Base-by-base conservation (phyloP, 92 coral and sea anemone genomes). In the Plumapathes pennacea region DNA sequence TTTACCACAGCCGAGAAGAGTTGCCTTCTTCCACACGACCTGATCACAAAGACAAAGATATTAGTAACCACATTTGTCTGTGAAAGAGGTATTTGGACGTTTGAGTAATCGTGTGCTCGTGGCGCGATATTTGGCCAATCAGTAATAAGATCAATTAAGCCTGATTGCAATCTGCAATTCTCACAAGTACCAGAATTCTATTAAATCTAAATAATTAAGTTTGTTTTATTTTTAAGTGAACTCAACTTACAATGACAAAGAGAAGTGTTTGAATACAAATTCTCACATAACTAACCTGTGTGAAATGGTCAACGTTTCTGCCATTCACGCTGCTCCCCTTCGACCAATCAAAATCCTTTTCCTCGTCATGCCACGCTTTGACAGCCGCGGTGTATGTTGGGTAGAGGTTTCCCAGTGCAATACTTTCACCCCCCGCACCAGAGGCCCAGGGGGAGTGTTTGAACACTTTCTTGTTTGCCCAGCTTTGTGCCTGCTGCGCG, bases 301-400 rank as follows among this genome's bases (percentile, higher is more conserved):
- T 83, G 38, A 87, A 87, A 50, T 87, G 96, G 31, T 54, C 76
- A 24, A 78, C 81, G 26, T 56, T 81, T 38, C 61, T 67, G 4
- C 67, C 85, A 13, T 65, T 47, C n/a, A 50, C 64, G 13, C 67
- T 50, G 28, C 38, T 46, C 5, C 83, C 83, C 27, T 62, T 77
- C 3, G 71, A 37, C 96, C 96, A 87, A 72, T 87, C 83, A 59
- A 69, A 69, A 69, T 87, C 85, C 62, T 73, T 83, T 71, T 83
- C 96, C 38, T 87, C 96, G 39, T 87, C 96, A 45, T 87, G 96
- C 96, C 96, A 87, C 31, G 96, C 96, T 54, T 87, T 87, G 13
- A 87, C 76, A 3, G 96, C 96, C 28, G 96, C 90, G 6, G 90
- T 87, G 74, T 83, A 87, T 25, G 90, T 71, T 63, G 85, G 80